Evolutionary conservation across 37 sponge, comb jelly and placozoan species (phyloP), one percentile per base, ranked within the genome.

Genomic region (Beroe forskalii): DNA sequence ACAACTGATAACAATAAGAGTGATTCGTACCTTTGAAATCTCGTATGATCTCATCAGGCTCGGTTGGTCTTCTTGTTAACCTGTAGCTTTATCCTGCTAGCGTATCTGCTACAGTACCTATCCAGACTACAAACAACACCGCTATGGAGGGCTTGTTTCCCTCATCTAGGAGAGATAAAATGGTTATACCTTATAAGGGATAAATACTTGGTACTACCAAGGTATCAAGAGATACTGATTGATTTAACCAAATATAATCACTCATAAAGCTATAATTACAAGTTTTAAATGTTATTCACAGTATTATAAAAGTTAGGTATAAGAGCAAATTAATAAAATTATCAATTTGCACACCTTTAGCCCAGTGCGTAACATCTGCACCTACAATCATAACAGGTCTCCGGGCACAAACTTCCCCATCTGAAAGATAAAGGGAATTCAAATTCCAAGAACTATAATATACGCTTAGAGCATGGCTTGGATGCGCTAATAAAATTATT

Each of bases 321-420:
- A n/a, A n/a, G n/a, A n/a, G n/a, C n/a, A n/a, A n/a, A n/a, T n/a
- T n/a, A n/a, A n/a, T n/a, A n/a, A n/a, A n/a, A n/a, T n/a, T n/a
- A n/a, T n/a, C n/a, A n/a, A n/a, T n/a, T n/a, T n/a, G n/a, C 75
- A 32, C 20, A 72, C 75, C 75, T 72, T 20, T 72, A 37, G 75
- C 60, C 36, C 36, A 61, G 90, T 97, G 98, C 0, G 96, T 97
- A 67, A 97, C 98, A 92, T 97, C 98, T 55, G 98, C 98, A 62
- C 98, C 98, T 67, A 97, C 90, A 91, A 97, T 94, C 33, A 97
- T 97, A 9, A 95, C 94, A 0, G 96, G 98, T 35, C 63, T 14
- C 90, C 62, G 62, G 95, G 95, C 62, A 96, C 93, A 12, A 67
- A 37, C 0, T 72, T 72, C 8, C 75, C 75, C 37, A 72, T 32